Evolutionary conservation across 2,888 invertebrate genomes (phyloP).

Genomic region (Rugalucina vietnamica): DNA sequence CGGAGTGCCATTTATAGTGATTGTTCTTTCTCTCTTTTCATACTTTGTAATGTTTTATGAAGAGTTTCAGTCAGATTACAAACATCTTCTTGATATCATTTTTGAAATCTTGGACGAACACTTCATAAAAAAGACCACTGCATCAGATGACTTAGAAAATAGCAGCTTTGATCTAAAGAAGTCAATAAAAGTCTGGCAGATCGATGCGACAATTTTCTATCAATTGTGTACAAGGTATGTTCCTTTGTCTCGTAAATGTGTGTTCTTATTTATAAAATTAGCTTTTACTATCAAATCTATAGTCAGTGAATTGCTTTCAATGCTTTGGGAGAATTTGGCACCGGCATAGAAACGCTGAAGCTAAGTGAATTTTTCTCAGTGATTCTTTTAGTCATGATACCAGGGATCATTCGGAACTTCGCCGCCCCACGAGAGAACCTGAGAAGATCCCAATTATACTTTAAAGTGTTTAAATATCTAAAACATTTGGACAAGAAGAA

Average conservation of each 20-base stretch:
- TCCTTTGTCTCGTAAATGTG: neutral
- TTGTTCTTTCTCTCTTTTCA: neutral
- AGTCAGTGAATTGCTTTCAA: neutral
- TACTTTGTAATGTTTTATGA: neutral
- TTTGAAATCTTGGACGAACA: slow-evolving; percentile 2
- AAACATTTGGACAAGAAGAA: neutral
- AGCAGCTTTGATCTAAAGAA: neutral
- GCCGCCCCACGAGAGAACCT: neutral
- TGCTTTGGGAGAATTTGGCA: neutral
- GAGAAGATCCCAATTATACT: neutral
- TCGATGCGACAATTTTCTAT: neutral
- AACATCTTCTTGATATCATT: neutral
- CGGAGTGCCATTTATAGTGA: neutral
- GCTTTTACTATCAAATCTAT: neutral
- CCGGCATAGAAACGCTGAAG: neutral
- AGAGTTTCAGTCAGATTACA: neutral
- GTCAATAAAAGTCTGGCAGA: neutral
- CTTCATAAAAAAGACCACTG: neutral
- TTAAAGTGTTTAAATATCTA: neutral
- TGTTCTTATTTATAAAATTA: neutral
- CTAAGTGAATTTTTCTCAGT: slow-evolving; percentile 3
- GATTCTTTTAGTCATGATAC: neutral
- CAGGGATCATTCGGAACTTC: neutral
- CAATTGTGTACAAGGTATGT: neutral
- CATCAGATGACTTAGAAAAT: neutral